These are phyloP conservation scores for Dryoscopus gambensis DNA, from an alignment of 2,113 vertebrate genomes.

Conservation along the genomic window DNA sequence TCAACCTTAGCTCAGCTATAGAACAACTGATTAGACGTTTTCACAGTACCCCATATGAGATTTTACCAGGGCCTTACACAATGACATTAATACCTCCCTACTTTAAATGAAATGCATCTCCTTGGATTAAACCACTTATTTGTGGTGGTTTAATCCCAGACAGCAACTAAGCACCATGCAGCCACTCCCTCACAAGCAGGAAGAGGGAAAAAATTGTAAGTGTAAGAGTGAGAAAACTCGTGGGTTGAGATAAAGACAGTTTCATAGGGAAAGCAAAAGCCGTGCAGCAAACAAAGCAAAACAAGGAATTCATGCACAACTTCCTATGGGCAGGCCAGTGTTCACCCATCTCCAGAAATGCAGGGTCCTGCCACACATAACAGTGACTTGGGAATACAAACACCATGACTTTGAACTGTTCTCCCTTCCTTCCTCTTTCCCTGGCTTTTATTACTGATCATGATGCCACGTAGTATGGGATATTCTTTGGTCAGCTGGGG, in stretches of 20 bases:
- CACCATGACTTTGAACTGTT: not conserved
- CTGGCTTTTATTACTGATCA: not conserved
- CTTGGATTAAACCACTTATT: not conserved
- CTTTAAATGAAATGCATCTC: not conserved
- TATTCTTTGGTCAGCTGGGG: not conserved
- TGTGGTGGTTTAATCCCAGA: not conserved
- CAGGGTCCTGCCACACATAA: fast-evolving
- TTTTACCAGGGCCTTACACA: not conserved
- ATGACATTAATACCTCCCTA: not conserved
- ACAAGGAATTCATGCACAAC: not conserved
- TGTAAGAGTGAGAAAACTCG: not conserved
- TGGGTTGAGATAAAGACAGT: not conserved
- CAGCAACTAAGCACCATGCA: not conserved
- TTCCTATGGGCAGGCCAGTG: not conserved
- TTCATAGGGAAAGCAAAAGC: not conserved
- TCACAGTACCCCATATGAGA: not conserved
- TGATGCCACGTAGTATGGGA: not conserved
- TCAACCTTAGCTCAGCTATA: not conserved
- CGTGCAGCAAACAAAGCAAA: not conserved
- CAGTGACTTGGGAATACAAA: not conserved
- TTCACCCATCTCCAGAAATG: not conserved
- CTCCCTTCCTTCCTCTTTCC: not conserved
- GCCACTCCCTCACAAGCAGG: not conserved
- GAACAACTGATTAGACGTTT: not conserved
- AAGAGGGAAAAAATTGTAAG: not conserved